Base-by-base conservation (phyloP, 2,797 vertebrate species). In the Sebastes jordani region DNA sequence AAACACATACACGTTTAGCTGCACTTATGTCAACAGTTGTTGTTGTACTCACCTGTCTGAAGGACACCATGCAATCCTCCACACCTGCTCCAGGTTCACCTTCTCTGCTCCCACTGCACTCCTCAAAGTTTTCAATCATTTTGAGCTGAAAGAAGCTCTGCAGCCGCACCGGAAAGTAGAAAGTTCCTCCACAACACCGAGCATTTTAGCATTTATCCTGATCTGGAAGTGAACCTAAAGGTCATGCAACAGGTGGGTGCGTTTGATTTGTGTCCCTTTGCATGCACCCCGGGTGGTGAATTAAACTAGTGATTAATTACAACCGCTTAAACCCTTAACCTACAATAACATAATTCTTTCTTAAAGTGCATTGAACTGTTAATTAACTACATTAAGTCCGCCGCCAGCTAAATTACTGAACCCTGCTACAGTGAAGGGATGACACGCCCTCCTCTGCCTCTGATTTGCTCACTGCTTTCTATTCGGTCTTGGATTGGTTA, bases 191-290 rank as follows among this genome's bases (percentile, higher is more conserved):
- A 16, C 14, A 42, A 42, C 14, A 42, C 38, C 9, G 2, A 38
- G 36, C 0, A 38, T 38, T 38, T 38, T 0, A 38, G 2, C 36
- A 14, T 38, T 38, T 13, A 38, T 0, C 36, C 36, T 14, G 36
- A 38, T 11, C 36, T 38, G 36, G 36, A 5, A 38, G 36, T 38
- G 36, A 38, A 38, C 36, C 36, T 46, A 16, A 3, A 18, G 20
- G 20, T 61, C 59, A 11, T 0, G 0, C 61, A 36, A 36, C 60
- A 34, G 2, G 22, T 25, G 36, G 62, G 49, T 34, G 29, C 13
- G 8, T 23, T 71, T n/a, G 54, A 70, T 58, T 38, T 70, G 1
- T 11, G 30, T 11, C 32, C 25, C 32, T 38, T 58, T 3, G 5
- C 4, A 2, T 38, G 14, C 32, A 2, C n/a, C 13, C 3, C 25